Evolutionary conservation across 2,797 vertebrate genomes (phyloP).

Genomic region (Spea hammondii): DNA sequence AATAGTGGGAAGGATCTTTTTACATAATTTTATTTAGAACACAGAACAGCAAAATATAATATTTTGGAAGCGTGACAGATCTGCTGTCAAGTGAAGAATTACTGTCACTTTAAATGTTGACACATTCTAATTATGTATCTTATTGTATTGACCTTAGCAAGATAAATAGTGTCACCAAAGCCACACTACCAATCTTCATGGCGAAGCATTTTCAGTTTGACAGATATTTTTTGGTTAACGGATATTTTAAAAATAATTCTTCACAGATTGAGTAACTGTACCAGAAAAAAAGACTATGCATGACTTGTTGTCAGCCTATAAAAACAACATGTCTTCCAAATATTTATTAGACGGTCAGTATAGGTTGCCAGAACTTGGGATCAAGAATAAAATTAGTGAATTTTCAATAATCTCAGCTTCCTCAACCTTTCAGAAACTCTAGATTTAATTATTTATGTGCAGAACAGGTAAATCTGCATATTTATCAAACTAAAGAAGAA

Average conservation of each 20-base stretch:
- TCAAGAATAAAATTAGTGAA: neutral
- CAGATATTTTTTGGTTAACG: no score
- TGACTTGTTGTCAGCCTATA: neutral
- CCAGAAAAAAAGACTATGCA: slow-evolving; percentile 5
- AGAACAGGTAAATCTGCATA: neutral
- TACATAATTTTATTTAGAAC: no score
- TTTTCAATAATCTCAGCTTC: neutral
- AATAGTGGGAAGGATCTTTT: no score
- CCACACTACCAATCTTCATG: no score
- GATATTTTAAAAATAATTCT: neutral
- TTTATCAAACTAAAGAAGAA: neutral
- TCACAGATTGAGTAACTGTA: neutral
- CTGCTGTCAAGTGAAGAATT: no score
- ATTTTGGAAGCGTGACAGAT: no score
- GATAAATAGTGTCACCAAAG: no score
- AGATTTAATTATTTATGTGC: neutral
- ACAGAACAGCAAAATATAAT: no score
- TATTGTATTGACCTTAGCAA: no score
- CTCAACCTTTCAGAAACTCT: neutral
- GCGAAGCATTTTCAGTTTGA: no score
- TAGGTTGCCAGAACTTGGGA: slow-evolving; percentile 6
- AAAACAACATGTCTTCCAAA: slow-evolving; percentile 4
- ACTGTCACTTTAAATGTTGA: no score
- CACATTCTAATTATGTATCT: no score
- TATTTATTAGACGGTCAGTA: neutral